A percentile compares a stretch with the other conserved stretches of the same genome.
Evolutionary conservation across 2,888 invertebrate species (phyloP).

Genomic region (Lysandra coridon): DNA sequence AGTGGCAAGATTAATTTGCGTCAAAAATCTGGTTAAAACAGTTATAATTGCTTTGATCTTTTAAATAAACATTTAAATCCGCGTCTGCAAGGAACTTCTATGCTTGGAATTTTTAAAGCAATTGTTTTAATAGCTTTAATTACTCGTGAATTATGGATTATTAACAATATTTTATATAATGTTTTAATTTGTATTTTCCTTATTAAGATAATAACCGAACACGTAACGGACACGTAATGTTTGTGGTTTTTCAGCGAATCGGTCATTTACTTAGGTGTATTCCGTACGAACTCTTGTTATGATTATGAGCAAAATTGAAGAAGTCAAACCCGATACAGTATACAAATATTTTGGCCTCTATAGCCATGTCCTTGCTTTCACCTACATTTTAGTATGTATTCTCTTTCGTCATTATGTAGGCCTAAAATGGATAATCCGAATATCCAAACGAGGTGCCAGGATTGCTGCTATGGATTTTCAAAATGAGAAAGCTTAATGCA

Average conservation of each 20-base stretch:
- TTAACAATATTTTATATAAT: background rate
- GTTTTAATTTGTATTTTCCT: constrained; percentile 4
- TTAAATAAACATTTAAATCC: background rate
- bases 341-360: background rate
- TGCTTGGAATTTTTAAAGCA: background rate
- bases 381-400: background rate
- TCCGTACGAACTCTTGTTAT: background rate
- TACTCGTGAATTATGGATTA: background rate
- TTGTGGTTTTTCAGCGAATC: background rate
- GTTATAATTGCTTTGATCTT: background rate
- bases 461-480: background rate
- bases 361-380: background rate
- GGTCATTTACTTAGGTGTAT: background rate
- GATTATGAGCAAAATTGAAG: background rate
- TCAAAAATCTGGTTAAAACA: background rate
- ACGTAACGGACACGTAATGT: background rate
- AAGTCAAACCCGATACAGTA: background rate
- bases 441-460: background rate
- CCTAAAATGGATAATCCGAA: background rate
- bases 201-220: background rate
- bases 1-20: background rate
- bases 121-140: background rate
- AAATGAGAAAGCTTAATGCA: background rate
- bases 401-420: background rate
- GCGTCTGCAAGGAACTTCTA: background rate